These are phyloP conservation scores for Lacerta viridis DNA, from an alignment of 2,797 vertebrate species.

Conservation along the genomic window DNA sequence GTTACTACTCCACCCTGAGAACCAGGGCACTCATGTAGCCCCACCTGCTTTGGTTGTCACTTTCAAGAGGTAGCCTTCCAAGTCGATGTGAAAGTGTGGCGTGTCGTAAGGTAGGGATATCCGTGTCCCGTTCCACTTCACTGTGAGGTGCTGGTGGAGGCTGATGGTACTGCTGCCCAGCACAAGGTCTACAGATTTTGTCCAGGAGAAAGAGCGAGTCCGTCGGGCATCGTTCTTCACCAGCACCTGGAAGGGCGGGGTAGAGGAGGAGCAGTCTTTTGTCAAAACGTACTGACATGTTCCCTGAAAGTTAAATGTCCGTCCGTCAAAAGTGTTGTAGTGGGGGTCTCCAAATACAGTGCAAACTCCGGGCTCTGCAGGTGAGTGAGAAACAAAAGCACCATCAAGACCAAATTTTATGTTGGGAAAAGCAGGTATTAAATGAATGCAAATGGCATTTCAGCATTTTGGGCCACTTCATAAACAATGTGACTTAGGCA, in stretches of 20 bases:
- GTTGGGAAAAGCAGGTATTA: conserved; percentile 11
- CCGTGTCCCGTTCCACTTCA: conserved; percentile 93
- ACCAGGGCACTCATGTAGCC: not conserved
- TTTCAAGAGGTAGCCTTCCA: conserved; percentile 97
- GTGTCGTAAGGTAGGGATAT: conserved; percentile 92
- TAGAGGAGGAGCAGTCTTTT: conserved; percentile 90
- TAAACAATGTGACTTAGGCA: not conserved
- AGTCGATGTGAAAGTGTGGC: conserved; percentile 91
- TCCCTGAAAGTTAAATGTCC: conserved; percentile 99
- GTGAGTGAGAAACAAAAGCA: conserved; percentile 80
- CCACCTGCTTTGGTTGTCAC: conserved; percentile 94
- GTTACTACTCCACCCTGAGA: not conserved
- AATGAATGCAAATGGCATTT: not conserved
- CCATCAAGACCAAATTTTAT: conserved; percentile 67
- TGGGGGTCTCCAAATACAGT: conserved; percentile 99
- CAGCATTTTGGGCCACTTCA: not conserved
- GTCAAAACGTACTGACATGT: conserved; percentile 98
- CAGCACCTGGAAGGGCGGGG: conserved; percentile 92
- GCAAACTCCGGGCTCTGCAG: conserved; percentile 95
- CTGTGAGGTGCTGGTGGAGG: conserved; percentile 95
- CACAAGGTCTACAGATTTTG: conserved; percentile 93
- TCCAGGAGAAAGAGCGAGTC: conserved; percentile 98
- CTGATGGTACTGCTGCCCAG: conserved; percentile 87
- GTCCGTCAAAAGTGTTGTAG: conserved; percentile 99
- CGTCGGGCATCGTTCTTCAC: conserved; percentile 96